phyloP scores from a whole-genome alignment of 2,797 vertebrate species.

The Peromyscus eremicus region DNA sequence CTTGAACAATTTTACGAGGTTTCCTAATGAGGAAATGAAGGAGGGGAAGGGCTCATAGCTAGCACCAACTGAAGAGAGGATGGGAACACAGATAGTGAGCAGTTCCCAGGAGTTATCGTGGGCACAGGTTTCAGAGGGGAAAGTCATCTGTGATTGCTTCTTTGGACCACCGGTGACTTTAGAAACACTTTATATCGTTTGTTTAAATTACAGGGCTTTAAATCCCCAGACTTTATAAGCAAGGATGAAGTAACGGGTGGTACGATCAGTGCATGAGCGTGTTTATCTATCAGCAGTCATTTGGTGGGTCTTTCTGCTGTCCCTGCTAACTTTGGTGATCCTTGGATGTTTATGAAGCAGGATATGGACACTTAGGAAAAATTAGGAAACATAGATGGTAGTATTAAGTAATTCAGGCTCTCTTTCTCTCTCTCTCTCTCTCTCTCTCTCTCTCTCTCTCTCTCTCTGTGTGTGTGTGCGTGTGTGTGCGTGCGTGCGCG shows the following conservation, averaged over 20 bases:
- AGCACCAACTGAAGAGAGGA: neutral
- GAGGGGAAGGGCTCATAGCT: neutral
- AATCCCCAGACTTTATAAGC: constrained; percentile 10
- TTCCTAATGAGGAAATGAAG: neutral
- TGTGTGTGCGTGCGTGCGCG: neutral
- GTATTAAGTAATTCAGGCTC: neutral
- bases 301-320: neutral
- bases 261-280: neutral
- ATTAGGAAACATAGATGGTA: neutral
- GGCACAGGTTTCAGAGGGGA: neutral
- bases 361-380: neutral
- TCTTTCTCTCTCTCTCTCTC: neutral
- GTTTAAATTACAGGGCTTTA: constrained; percentile 42
- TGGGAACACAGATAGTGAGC: too few relatives aligned
- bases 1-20: neutral
- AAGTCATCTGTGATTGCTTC: neutral
- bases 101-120: neutral
- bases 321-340: neutral
- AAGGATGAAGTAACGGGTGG: neutral
- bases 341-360: constrained; percentile 30
- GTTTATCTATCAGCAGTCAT: constrained; percentile 14
- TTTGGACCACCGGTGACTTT: neutral
- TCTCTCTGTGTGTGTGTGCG: neutral
- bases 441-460: neutral
- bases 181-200: neutral